Base-by-base conservation (phyloP, 2,797 vertebrate species). In the Thripadectes ignobilis region DNA sequence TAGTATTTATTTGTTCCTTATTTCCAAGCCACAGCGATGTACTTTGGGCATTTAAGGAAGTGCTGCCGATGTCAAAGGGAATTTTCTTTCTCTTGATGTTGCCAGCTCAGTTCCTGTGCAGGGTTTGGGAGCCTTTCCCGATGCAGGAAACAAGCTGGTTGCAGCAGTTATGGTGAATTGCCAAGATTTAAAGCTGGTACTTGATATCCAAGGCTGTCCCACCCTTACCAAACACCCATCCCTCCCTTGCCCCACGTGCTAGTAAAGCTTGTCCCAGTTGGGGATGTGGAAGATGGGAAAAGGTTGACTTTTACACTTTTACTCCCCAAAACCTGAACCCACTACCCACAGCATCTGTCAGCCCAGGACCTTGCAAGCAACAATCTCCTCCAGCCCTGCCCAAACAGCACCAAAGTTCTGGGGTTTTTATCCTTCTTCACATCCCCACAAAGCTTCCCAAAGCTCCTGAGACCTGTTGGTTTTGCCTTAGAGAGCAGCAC, bases 1-100 rank as follows among this genome's bases (percentile, higher is more conserved):
- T 92, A 85, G 75, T 52, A 55, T 93, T 93, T 94, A 83, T 93
- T 95, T 88, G 51, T 78, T 95, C 85, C 72, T 49, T 72, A 19
- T 83, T 94, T 88, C 78, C 73, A 75, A 78, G 84, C 55, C 58
- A 38, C 6, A 45, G 36, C 30, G 41, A 22, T 3, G 22, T 63
- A 76, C 59, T n/a, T 10, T 1, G 10, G 69, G 67, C 27, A 36
- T 90, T 87, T 85, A 69, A 76, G 39, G 67, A 73, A 77, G 62
- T 32, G 61, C 27, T 36, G 71, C 22, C 2, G 18, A 46, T 73
- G 80, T 95, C 88, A 93, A 84, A 67, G 52, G 24, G 74, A 86
- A 4, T 67, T 71, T 81, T 72, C 59, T 81, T 79, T n/a, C 49
- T 11, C 65, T 61, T 12, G 41, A 24, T n/a, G 41, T 38, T 79